A percentile compares a stretch with the other conserved stretches of the same genome.
Conservation (phyloP, 2,888 invertebrate genomes). For the Drosophila macrothrix region DNA sequence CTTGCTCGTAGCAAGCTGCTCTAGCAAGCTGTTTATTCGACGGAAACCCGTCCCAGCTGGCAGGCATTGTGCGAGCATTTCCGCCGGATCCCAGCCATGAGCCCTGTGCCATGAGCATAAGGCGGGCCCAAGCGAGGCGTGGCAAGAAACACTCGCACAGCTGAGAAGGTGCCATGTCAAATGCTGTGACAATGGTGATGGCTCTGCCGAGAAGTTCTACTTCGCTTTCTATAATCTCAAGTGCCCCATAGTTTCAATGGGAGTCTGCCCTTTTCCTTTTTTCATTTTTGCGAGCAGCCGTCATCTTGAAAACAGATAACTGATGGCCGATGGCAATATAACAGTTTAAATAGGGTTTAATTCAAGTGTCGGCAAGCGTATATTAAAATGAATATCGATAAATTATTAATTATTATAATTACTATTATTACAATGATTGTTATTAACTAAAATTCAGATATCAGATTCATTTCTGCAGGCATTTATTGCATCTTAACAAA, state of each 20-base stretch:
- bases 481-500: background rate
- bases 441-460: background rate
- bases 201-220: conserved; percentile 27
- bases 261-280: conserved; percentile 44
- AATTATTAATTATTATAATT: background rate
- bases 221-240: conserved; percentile 28
- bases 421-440: background rate
- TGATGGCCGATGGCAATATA: background rate
- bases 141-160: background rate
- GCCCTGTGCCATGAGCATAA: conserved; percentile 18
- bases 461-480: background rate
- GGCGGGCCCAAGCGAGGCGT: background rate
- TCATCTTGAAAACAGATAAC: conserved; percentile 15
- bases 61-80: conserved; percentile 60
- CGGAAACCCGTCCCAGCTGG: conserved; percentile 70
- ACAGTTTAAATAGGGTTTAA: conserved; percentile 2
- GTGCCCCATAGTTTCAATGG: conserved; percentile 61
- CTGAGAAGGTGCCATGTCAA: conserved; percentile 58
- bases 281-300: background rate
- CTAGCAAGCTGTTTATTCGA: conserved; percentile 28
- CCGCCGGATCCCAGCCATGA: conserved; percentile 53
- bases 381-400: background rate
- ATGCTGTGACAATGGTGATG: conserved; percentile 70
- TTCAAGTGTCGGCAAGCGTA: background rate
- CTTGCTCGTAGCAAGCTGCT: conserved; percentile 13